Percentiles rank a stretch among this genome's conserved stretches.
Evolutionary conservation across 2,113 vertebrate genomes (phyloP).

Genomic region (Gymnarchus niloticus): DNA sequence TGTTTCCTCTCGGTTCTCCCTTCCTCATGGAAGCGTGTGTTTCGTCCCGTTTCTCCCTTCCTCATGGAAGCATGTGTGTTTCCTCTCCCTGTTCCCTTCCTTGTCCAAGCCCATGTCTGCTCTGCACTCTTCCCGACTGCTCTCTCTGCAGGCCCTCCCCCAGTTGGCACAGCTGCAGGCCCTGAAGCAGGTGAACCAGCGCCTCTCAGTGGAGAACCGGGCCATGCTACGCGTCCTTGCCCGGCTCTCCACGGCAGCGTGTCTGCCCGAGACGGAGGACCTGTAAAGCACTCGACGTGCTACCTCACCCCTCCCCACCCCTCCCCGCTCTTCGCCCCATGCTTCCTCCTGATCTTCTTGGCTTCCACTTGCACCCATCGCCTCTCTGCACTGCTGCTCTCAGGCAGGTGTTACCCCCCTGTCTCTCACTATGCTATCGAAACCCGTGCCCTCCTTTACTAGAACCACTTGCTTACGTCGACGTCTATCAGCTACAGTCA

Average conservation of each 20-base stretch:
- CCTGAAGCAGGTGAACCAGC: constrained; percentile 81
- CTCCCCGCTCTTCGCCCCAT: constrained; percentile 52
- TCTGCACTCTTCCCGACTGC: constrained; percentile 24
- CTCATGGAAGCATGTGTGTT: neutral
- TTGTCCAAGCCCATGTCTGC: constrained; percentile 20
- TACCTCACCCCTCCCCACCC: constrained; percentile 50
- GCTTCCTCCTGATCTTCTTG: constrained; percentile 59
- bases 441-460: neutral
- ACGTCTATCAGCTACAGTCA: neutral
- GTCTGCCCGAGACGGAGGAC: constrained; percentile 80
- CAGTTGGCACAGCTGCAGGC: constrained; percentile 83
- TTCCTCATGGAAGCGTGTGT: no score
- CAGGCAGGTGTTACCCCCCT: constrained; percentile 43
- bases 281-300: constrained; percentile 69
- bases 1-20: no score
- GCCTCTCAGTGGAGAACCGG: constrained; percentile 87
- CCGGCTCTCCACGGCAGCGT: constrained; percentile 73
- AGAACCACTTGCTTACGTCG: neutral
- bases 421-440: neutral
- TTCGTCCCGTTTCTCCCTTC: no score
- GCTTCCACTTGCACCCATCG: constrained; percentile 36
- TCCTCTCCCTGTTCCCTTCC: neutral
- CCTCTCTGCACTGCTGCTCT: constrained; percentile 34
- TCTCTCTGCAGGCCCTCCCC: constrained; percentile 74
- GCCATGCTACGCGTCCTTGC: constrained; percentile 84